Conservation (phyloP, 2,888 invertebrate species). For the Lasioglossum vierecki region DNA sequence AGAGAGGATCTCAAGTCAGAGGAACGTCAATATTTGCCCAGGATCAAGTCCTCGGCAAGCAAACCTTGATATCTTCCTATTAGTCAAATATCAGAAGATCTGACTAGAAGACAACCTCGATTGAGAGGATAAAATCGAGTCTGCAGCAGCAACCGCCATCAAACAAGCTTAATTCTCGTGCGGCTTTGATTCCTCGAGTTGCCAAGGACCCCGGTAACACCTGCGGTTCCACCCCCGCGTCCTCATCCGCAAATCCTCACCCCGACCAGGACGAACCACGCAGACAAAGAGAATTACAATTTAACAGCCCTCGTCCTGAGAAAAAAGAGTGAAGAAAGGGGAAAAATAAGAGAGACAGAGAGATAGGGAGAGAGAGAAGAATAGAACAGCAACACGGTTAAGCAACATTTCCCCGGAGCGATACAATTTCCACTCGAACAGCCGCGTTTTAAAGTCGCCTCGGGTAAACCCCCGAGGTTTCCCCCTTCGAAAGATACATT, state of each 20-base stretch:
- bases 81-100: not conserved
- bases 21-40: not conserved
- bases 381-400: not conserved
- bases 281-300: constrained; percentile 7
- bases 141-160: not conserved
- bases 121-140: not conserved
- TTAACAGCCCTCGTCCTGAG: not conserved
- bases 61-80: not conserved
- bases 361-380: not conserved
- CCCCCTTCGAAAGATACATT: constrained; percentile 31
- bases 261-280: no score
- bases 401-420: constrained; percentile 30
- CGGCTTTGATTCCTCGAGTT: not conserved
- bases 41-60: not conserved
- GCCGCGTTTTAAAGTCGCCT: constrained; percentile 35
- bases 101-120: not conserved
- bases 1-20: not conserved
- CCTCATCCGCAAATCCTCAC: not conserved
- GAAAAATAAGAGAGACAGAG: not conserved
- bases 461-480: constrained; percentile 20
- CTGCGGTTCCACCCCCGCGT: not conserved
- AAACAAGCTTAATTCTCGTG: not conserved
- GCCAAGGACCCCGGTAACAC: not conserved
- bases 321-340: not conserved
- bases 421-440: constrained; percentile 29